Evolutionary conservation across 1,140 invertebrate species (phyloP).

Genomic region (Drosophila mojavensis): DNA sequence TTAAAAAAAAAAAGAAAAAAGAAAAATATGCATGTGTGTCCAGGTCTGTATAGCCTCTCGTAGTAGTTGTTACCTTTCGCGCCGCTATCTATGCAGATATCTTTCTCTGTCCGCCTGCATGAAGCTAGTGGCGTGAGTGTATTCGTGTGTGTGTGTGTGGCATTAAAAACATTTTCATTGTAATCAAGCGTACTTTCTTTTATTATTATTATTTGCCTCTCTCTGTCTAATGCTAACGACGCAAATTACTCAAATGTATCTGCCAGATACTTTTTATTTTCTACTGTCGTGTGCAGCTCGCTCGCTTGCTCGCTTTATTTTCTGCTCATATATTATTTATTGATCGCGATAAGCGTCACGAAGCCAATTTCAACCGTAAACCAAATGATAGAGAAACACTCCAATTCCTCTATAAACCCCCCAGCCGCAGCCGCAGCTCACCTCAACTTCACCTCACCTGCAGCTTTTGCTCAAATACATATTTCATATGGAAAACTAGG

Average conservation of each 20-base stretch:
- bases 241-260: slow-evolving; percentile 83
- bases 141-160: slow-evolving; percentile 26
- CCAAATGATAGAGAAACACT: slow-evolving; percentile 68
- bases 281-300: slow-evolving; percentile 60
- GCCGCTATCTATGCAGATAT: slow-evolving; percentile 79
- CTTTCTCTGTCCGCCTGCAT: slow-evolving; percentile 62
- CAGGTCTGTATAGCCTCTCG: slow-evolving; percentile 12
- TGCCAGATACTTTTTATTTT: slow-evolving; percentile 77
- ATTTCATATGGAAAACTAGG: slow-evolving; percentile 6
- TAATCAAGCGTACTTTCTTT: slow-evolving; percentile 83
- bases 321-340: slow-evolving; percentile 80
- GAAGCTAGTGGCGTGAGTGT: slow-evolving; percentile 3
- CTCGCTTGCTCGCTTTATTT: slow-evolving; percentile 15
- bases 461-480: slow-evolving; percentile 6
- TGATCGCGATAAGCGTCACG: slow-evolving; percentile 82
- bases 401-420: slow-evolving; percentile 6
- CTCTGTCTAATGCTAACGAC: slow-evolving; percentile 77
- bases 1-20: slow-evolving; percentile 28
- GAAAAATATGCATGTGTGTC: slow-evolving; percentile 60
- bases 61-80: slow-evolving; percentile 51
- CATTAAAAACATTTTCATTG: slow-evolving; percentile 83
- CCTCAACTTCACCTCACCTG: neutral
- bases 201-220: slow-evolving; percentile 81
- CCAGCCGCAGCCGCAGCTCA: neutral
- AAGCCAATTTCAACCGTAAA: slow-evolving; percentile 78